Evolutionary conservation across 2,888 invertebrate genomes (phyloP).

Genomic region (Chesias legatella): DNA sequence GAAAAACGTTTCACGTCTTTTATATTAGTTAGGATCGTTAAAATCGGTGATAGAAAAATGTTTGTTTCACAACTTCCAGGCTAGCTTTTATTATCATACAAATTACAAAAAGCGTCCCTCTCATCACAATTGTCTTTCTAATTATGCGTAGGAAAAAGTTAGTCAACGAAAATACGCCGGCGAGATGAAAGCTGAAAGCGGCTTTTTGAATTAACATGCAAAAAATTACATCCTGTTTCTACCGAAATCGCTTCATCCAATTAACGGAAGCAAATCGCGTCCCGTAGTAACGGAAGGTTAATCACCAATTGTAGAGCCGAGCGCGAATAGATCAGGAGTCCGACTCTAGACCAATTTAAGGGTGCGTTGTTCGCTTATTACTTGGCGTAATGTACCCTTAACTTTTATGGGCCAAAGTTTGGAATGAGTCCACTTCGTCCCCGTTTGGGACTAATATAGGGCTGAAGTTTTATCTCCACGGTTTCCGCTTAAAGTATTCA

Average conservation of each 20-base stretch:
- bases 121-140: no score
- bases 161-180: no score
- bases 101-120: no score
- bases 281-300: conserved; percentile 17
- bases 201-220: no score
- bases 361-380: conserved; percentile 72
- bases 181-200: no score
- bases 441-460: conserved; percentile 65
- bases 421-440: conserved; percentile 52
- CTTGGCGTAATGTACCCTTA: conserved; percentile 76
- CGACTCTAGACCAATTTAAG: conserved; percentile 58
- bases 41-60: no score
- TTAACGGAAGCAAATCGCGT: conserved; percentile 11
- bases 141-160: no score
- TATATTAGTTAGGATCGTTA: no score
- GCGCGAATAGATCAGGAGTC: conserved; percentile 55
- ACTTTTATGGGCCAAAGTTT: conserved; percentile 76
- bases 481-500: conserved; percentile 60
- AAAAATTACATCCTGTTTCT: conserved; percentile 1
- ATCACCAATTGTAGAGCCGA: conserved; percentile 27
- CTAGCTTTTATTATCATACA: no score
- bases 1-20: no score
- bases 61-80: no score
- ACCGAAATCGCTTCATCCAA: conserved; percentile 7
- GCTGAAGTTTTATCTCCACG: conserved; percentile 64